Evolutionary conservation across 2,888 invertebrate species (phyloP).

Genomic region (Brassicogethes aeneus): DNA sequence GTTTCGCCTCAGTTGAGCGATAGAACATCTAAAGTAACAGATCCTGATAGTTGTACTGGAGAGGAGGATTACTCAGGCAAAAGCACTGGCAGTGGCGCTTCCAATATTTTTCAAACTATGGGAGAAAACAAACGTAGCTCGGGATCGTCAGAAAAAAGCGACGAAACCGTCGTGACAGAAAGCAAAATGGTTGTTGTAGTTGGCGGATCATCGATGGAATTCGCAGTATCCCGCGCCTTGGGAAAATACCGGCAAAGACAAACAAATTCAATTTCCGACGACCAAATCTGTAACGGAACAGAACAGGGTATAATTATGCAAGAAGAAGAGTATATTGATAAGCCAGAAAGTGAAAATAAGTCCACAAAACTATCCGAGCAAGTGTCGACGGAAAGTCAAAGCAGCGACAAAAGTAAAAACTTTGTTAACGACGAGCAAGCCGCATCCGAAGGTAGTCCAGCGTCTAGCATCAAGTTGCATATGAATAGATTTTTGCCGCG

Average conservation of each 20-base stretch:
- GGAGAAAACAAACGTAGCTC: conserved; percentile 62
- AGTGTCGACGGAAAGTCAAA: conserved; percentile 28
- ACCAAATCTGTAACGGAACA: conserved; percentile 42
- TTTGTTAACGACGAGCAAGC: conserved; percentile 45
- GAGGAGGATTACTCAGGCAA: conserved; percentile 53
- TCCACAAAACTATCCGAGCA: conserved; percentile 24
- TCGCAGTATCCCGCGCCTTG: conserved; percentile 72
- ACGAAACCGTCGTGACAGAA: conserved; percentile 43
- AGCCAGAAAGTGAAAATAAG: conserved; percentile 12
- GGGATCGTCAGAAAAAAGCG: conserved; percentile 52
- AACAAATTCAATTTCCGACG: conserved; percentile 63
- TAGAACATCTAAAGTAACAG: conserved; percentile 36
- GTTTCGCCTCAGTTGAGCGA: conserved; percentile 14
- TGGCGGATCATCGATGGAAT: conserved; percentile 70
- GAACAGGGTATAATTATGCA: conserved; percentile 27
- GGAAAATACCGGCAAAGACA: conserved; percentile 70
- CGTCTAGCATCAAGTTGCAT: conserved; percentile 50
- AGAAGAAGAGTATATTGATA: conserved; percentile 22
- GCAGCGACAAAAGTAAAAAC: conserved; percentile 29
- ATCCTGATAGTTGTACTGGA: conserved; percentile 37
- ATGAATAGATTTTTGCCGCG: conserved; percentile 54
- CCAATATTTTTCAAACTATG: conserved; percentile 59
- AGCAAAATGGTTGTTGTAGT: conserved; percentile 46
- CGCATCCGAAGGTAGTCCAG: conserved; percentile 55
- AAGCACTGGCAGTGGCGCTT: conserved; percentile 53